A percentile compares a stretch with the other conserved stretches of the same genome.
phyloP scores from a whole-genome alignment of 2,113 vertebrate genomes.

The Galemys pyrenaicus region DNA sequence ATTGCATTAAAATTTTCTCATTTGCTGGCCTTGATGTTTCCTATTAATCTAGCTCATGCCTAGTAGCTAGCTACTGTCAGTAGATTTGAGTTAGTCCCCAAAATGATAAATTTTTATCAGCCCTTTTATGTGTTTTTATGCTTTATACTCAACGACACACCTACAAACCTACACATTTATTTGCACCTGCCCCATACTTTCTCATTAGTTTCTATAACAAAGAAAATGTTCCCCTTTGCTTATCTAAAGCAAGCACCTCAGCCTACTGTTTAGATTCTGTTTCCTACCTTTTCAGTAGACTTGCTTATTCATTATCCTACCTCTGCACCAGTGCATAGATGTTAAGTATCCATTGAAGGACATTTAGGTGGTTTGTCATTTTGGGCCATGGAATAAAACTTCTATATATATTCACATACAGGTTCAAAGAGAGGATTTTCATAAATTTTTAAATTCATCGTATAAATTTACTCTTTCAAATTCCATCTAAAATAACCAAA shows the following conservation, averaged over 20 bases:
- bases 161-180: neutral
- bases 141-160: neutral
- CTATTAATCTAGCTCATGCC: neutral
- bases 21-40: neutral
- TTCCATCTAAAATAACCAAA: constrained; percentile 4
- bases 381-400: neutral
- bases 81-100: neutral
- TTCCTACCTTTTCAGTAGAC: neutral
- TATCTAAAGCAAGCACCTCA: neutral
- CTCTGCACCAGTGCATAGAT: neutral
- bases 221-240: neutral
- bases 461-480: neutral
- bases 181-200: neutral
- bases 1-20: neutral
- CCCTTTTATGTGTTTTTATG: neutral
- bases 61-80: neutral
- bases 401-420: neutral
- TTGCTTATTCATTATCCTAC: neutral
- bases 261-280: neutral
- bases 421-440: neutral
- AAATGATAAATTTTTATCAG: neutral
- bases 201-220: neutral
- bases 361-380: neutral
- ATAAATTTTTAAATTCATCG: neutral
- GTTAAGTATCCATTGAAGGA: neutral